Percentiles rank a stretch among this genome's conserved stretches.
Conservation (phyloP, 1,140 invertebrate species). For the Drosophila teissieri region DNA sequence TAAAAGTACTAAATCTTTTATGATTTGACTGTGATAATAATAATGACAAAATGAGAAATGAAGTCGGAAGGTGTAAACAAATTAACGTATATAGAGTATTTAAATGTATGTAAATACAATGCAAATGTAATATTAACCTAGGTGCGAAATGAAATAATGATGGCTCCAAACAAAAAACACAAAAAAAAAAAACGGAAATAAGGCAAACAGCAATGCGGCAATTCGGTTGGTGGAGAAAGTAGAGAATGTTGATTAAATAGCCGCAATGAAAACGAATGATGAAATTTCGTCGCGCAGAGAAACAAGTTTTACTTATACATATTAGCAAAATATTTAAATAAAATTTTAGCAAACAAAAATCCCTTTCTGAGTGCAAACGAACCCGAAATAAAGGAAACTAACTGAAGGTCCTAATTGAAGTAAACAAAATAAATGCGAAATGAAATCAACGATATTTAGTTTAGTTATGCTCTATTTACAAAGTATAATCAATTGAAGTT, state of each 20-base stretch:
- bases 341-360: slow-evolving; percentile 75
- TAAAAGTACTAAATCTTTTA: slow-evolving; percentile 84
- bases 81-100: slow-evolving; percentile 78
- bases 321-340: slow-evolving; percentile 82
- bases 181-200: slow-evolving; percentile 29
- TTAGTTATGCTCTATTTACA: slow-evolving; percentile 80
- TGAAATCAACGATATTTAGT: slow-evolving; percentile 69
- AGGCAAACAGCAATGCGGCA: slow-evolving; percentile 27
- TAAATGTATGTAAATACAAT: slow-evolving; percentile 70
- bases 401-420: slow-evolving; percentile 17
- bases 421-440: slow-evolving; percentile 24
- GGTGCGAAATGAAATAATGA: slow-evolving; percentile 51
- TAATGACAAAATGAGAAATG: slow-evolving; percentile 72
- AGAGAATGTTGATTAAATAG: slow-evolving; percentile 59
- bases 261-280: slow-evolving; percentile 29
- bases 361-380: slow-evolving; percentile 55
- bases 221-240: slow-evolving; percentile 40
- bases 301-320: slow-evolving; percentile 78
- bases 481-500: slow-evolving; percentile 75
- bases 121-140: slow-evolving; percentile 67
- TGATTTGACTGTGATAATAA: slow-evolving; percentile 84
- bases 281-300: slow-evolving; percentile 27
- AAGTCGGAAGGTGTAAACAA: slow-evolving; percentile 60
- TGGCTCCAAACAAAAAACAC: slow-evolving; percentile 36
- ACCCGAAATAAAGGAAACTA: slow-evolving; percentile 7